Percentiles rank a stretch among this genome's conserved stretches.
These are phyloP conservation scores for Ctenochaetus hawaiiensis DNA, from an alignment of 2,797 vertebrate genomes.

Conservation along the genomic window DNA sequence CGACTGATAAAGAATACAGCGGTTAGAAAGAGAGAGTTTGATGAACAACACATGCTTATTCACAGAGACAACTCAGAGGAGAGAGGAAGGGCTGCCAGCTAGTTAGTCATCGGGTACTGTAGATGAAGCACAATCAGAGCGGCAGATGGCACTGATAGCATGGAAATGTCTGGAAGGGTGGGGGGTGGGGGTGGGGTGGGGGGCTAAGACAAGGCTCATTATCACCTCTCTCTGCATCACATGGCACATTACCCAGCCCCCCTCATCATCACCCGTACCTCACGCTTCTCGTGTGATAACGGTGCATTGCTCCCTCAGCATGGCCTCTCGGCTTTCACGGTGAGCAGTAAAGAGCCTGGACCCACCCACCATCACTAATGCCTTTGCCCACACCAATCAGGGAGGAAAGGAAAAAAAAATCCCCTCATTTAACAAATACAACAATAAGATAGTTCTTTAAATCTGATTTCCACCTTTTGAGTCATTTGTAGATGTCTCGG, in stretches of 20 bases:
- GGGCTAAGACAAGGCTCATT: constrained; percentile 73
- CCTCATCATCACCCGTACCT: constrained; percentile 35
- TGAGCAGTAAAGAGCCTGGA: constrained; percentile 2
- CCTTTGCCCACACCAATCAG: constrained; percentile 22
- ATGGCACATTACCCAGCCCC: constrained; percentile 53
- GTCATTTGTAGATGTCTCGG: neutral
- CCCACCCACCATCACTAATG: neutral
- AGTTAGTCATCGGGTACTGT: constrained; percentile 39
- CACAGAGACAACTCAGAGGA: constrained; percentile 45
- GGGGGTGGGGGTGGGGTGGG: too few species aligned
- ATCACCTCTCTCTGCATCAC: constrained; percentile 74
- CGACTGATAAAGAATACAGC: constrained; percentile 45
- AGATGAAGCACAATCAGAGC: constrained; percentile 59
- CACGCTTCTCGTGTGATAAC: constrained; percentile 51
- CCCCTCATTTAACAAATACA: constrained; percentile 9
- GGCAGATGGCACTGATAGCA: constrained; percentile 73
- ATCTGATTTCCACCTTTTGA: constrained; percentile 12
- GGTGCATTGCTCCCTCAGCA: constrained; percentile 23
- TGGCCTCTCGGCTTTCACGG: constrained; percentile 16
- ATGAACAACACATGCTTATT: constrained; percentile 67
- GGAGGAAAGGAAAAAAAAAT: neutral
- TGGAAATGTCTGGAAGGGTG: constrained; percentile 28
- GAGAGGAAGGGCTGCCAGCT: constrained; percentile 43
- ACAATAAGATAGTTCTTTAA: neutral
- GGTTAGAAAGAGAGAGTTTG: constrained; percentile 34